phyloP scores from a whole-genome alignment of 2,888 invertebrate genomes.

The Rhogogaster chlorosoma region DNA sequence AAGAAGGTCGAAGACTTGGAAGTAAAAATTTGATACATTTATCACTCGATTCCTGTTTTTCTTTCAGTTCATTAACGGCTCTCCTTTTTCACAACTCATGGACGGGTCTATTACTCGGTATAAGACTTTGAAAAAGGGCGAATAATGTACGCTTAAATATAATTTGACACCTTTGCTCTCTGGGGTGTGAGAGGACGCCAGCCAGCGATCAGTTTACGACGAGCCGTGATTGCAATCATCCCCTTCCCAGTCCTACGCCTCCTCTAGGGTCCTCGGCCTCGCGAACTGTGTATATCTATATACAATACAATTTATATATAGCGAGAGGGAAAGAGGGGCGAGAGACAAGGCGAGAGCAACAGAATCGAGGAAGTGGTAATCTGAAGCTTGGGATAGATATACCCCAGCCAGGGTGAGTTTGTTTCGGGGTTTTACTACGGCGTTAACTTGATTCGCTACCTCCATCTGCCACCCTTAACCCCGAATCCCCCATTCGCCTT shows the following conservation, averaged over 20 bases:
- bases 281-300: slow-evolving; percentile 45
- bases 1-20: neutral
- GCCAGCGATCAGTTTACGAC: slow-evolving; percentile 67
- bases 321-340: neutral
- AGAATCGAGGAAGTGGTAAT: slow-evolving; percentile 63
- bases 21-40: neutral
- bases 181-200: slow-evolving; percentile 37
- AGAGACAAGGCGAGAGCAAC: neutral
- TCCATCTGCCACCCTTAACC: slow-evolving; percentile 46
- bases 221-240: slow-evolving; percentile 68
- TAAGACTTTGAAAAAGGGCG: neutral
- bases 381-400: slow-evolving; percentile 54
- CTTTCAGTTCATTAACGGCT: neutral
- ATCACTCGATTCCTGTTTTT: neutral
- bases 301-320: slow-evolving; percentile 33
- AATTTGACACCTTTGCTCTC: slow-evolving; percentile 57
- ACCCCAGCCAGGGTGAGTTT: slow-evolving; percentile 62
- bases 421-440: slow-evolving; percentile 71
- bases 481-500: slow-evolving; percentile 43
- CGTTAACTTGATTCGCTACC: slow-evolving; percentile 71
- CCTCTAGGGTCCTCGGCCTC: slow-evolving; percentile 59
- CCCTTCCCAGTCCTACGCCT: slow-evolving; percentile 55
- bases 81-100: neutral
- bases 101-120: neutral
- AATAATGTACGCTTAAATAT: slow-evolving; percentile 57